A percentile compares a stretch with the other conserved stretches of the same genome.
These are phyloP conservation scores for Cossypha niveicapilla DNA, from an alignment of 2,797 vertebrate species.

Conservation along the genomic window DNA sequence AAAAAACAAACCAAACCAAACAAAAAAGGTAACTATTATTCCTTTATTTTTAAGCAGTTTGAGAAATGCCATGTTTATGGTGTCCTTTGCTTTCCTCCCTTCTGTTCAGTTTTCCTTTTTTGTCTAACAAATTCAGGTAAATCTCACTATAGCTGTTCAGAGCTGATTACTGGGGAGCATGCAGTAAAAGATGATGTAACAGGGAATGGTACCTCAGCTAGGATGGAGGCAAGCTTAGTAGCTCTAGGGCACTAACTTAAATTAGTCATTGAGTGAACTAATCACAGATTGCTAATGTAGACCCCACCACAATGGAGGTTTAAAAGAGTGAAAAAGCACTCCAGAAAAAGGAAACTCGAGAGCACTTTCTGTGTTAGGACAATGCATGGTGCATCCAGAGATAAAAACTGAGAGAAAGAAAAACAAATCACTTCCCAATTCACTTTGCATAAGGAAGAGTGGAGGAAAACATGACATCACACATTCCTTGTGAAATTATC, in stretches of 20 bases:
- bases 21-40: background rate
- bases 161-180: background rate
- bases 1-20: background rate
- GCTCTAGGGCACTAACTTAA: background rate
- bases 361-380: background rate
- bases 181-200: background rate
- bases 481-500: background rate
- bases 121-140: background rate
- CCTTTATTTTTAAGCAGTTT: background rate
- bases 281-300: background rate
- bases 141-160: background rate
- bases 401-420: background rate
- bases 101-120: background rate
- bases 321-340: background rate
- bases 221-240: background rate
- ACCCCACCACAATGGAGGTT: background rate
- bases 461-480: background rate
- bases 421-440: background rate
- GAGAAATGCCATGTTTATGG: background rate
- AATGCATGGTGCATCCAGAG: background rate
- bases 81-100: background rate
- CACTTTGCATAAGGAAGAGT: background rate
- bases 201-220: background rate
- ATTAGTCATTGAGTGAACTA: background rate
- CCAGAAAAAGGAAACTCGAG: background rate